Evolutionary conservation across 2,888 invertebrate species (phyloP).

Genomic region (Dolichomitus sp.): DNA sequence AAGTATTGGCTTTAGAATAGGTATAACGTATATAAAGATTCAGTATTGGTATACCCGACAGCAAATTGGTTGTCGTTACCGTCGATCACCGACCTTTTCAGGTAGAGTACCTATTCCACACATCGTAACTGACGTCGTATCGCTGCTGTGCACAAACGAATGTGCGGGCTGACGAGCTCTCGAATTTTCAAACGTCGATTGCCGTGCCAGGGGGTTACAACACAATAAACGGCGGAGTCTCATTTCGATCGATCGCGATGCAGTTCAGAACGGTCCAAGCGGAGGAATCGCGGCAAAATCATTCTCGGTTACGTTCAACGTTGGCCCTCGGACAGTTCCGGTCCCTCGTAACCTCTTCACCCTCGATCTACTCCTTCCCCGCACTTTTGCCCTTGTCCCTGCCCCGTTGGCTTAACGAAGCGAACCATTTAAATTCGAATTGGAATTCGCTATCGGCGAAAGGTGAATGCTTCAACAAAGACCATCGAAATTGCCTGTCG

Average conservation of each 20-base stretch:
- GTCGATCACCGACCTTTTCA: constrained; percentile 39
- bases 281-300: constrained; percentile 37
- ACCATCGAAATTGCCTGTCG: constrained; percentile 72
- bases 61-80: constrained; percentile 33
- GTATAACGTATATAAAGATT: not conserved
- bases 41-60: constrained; percentile 3
- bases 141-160: constrained; percentile 4
- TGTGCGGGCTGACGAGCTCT: constrained; percentile 29
- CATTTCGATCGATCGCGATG: constrained; percentile 22
- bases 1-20: not conserved
- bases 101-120: constrained; percentile 12
- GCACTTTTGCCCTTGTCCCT: constrained; percentile 16
- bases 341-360: constrained; percentile 34
- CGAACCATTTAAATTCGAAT: constrained; percentile 71
- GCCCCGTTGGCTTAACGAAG: constrained; percentile 64
- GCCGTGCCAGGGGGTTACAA: constrained; percentile 24
- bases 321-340: constrained; percentile 16
- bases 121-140: constrained; percentile 10
- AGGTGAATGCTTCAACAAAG: constrained; percentile 66
- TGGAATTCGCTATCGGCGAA: constrained; percentile 65
- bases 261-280: not conserved
- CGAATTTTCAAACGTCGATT: constrained; percentile 44
- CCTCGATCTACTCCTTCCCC: constrained; percentile 7
- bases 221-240: constrained; percentile 31
- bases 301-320: constrained; percentile 35